Base-by-base conservation (phyloP, 2,888 invertebrate species). In the Ferdinandea cuprea region DNA sequence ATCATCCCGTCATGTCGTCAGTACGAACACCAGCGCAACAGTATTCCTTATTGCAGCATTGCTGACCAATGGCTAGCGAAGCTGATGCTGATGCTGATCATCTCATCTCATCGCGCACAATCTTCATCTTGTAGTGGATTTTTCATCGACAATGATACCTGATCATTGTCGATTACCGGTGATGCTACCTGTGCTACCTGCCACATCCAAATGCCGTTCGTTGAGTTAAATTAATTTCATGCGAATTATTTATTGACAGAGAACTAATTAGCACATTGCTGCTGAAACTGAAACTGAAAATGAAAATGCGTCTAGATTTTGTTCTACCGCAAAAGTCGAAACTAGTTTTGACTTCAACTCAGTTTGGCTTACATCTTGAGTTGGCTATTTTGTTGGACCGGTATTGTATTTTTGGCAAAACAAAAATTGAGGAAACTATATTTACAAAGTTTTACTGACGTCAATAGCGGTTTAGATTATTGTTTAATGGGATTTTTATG, bases 201-300 rank as follows among this genome's bases (percentile, higher is more conserved):
- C 65, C 40, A 59, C 13, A 56, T 21, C 66, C 54, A 63, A 44
- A 40, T 40, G 30, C 40, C 71, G 25, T 3, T 32, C 48, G 13
- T 37, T 52, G 44, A 59, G 28, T 59, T 65, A 54, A 71, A 76
- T 81, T 81, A 76, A 81, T 76, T 81, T 65, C 63, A 76, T 71
- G 69, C 59, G 65, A 76, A 81, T 80, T 76, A 74, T 56, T 74
- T 74, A 80, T 80, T 80, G 74, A 61, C 79, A 68, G 54, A 63
- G 37, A 76, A 61, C 63, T 76, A 76, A 81, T 81, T 81, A 81
- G 69, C 80, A 81, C 80, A 81, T 81, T 28, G 17, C 25, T 48
- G 77, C 40, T 50, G 28, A n/a, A n/a, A n/a, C n/a, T 19, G 13
- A 8, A 32, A 40, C 25, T 68, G 35, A 42, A 30, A 40, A 19